Base-by-base conservation (phyloP, 2,888 invertebrate species). In the Lysandra bellargus region DNA sequence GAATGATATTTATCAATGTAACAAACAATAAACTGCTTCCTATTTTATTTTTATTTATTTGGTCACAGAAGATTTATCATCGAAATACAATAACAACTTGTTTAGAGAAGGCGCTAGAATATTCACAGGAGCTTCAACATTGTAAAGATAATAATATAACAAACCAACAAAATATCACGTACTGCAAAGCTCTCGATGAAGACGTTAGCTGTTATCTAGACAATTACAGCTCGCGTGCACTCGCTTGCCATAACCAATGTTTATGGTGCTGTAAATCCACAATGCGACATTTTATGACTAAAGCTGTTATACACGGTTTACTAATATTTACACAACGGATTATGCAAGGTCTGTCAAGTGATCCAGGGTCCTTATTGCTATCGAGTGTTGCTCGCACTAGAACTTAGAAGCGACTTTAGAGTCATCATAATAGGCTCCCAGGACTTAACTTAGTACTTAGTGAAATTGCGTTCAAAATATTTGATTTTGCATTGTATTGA, bases 181-280 rank as follows among this genome's bases (percentile, higher is more conserved):
- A 69, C 23, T 23, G 23, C 69, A 33, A 69, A 69, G 33, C 69
- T 69, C 33, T 33, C 4, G 30, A 69, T 69, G 37, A 69, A 69
- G 69, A 69, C 69, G 69, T 69, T 37, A 69, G 33, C 5, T 69
- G 33, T 69, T 69, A 69, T 69, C 69, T 69, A 17, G 69, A 37
- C 64, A 64, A 37, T 33, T 69, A 69, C 33, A 69, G 14, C 12
- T 69, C 69, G 69, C 69, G 69, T 69, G 69, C 69, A 37, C 33
- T 37, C 14, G 69, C 30, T 17, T 17, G 69, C 30, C 33, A 69
- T 69, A 69, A 69, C 30, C 64, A 1, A 37, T 69, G 69, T 69
- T 69, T 69, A 69, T 69, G 69, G 33, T 12, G 69, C 4, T 69
- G 69, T 69, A 69, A 69, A 69, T 69, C 2, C 64, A 30, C 61